Conservation (phyloP, 1,140 invertebrate genomes). For the Nephotettix cincticeps region DNA sequence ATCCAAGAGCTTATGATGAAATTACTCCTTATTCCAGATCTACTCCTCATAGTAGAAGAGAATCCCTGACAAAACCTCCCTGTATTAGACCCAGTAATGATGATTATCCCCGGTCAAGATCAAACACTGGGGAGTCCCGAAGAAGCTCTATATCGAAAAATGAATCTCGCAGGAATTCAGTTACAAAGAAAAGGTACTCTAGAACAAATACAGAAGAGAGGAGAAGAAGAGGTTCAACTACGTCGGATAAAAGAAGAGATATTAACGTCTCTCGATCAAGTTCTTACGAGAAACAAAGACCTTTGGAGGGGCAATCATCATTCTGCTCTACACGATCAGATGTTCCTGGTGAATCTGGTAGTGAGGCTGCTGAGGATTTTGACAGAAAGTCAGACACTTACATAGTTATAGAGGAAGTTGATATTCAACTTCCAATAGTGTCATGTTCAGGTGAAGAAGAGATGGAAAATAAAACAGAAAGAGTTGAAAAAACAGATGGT, state of each 20-base stretch:
- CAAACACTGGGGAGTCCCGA: slow-evolving; percentile 25
- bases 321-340: neutral
- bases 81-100: slow-evolving; percentile 7
- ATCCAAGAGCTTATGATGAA: slow-evolving; percentile 23
- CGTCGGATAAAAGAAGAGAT: slow-evolving; percentile 17
- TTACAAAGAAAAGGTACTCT: slow-evolving; percentile 20
- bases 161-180: neutral
- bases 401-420: slow-evolving; percentile 11
- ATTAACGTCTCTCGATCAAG: slow-evolving; percentile 7
- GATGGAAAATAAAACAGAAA: neutral
- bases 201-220: slow-evolving; percentile 26
- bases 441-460: neutral
- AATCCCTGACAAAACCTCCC: slow-evolving; percentile 21
- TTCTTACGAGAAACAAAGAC: slow-evolving; percentile 11
- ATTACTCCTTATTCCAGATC: slow-evolving; percentile 28
- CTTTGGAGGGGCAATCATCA: neutral
- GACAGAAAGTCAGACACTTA: slow-evolving; percentile 7
- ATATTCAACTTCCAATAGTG: slow-evolving; percentile 7
- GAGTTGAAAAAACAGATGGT: neutral
- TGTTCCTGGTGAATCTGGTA: neutral
- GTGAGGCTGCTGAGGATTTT: neutral
- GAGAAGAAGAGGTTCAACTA: slow-evolving; percentile 27
- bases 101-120: slow-evolving; percentile 23
- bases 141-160: neutral
- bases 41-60: slow-evolving; percentile 28